These are phyloP conservation scores for Lathamus discolor DNA, from an alignment of 2,113 vertebrate genomes.

Conservation along the genomic window DNA sequence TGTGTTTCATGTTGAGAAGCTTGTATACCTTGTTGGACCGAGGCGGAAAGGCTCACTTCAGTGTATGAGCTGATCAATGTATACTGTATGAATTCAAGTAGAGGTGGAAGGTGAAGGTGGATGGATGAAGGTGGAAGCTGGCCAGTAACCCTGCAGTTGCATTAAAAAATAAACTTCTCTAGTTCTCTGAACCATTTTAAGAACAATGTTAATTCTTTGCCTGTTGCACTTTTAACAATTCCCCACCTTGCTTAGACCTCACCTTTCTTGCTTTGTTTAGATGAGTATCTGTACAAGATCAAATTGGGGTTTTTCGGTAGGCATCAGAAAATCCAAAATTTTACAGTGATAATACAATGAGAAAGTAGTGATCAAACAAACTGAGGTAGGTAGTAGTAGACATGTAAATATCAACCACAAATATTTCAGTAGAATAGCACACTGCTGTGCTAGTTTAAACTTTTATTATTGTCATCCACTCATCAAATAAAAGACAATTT, in stretches of 20 bases:
- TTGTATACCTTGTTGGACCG: fast-evolving
- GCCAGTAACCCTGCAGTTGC: neutral
- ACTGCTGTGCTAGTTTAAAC: neutral
- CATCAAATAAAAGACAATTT: neutral
- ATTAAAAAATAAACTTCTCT: neutral
- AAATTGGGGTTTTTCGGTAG: neutral
- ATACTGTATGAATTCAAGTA: neutral
- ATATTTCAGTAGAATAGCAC: neutral
- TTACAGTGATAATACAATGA: neutral
- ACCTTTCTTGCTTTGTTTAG: neutral
- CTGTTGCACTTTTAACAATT: neutral
- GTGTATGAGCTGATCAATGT: neutral
- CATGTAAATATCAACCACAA: neutral
- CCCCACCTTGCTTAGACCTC: neutral
- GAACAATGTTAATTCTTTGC: neutral
- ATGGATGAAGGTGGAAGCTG: neutral
- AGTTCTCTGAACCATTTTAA: neutral
- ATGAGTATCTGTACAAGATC: neutral
- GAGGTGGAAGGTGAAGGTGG: neutral
- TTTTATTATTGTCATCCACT: neutral
- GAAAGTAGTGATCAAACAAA: neutral
- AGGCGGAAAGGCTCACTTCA: neutral
- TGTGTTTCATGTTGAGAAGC: neutral
- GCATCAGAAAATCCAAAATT: neutral
- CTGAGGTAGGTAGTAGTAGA: neutral